Base-by-base conservation (phyloP, 2,888 invertebrate species). In the Sarcophaga carnaria region DNA sequence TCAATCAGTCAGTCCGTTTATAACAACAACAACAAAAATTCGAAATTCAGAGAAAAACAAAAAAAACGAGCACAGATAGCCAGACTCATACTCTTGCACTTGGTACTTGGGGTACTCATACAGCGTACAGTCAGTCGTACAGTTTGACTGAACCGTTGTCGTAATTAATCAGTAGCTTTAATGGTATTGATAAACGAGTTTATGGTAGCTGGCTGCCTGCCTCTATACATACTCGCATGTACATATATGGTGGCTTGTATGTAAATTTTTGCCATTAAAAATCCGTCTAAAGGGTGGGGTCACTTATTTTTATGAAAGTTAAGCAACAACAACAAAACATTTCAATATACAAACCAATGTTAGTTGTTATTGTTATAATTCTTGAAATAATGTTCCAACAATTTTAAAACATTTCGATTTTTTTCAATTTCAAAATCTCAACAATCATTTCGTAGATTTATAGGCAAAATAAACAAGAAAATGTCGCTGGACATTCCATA, bases 1-100 rank as follows among this genome's bases (percentile, higher is more conserved):
- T 92, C 92, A 92, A 90, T 89, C 88, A 88, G 88, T 84, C 83
- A 72, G 81, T 37, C 37, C 37, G 37, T 37, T 37, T 37, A 37
- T 37, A 37, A 37, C 37, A 37, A 37, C 37, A 37, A 27, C 37
- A 37, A 37, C 37, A 37, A 37, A 37, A 37, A 37, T 8, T 37
- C 37, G 37, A 37, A 37, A 37, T 37, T 37, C 37, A 86, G 67
- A 81, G 64, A 70, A 70, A 60, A 64, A 22, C 27, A 12, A 62
- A n/a, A n/a, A 17, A 25, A n/a, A 59, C 17, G 75, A 12, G 71
- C 62, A 77, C 80, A 76, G 70, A 75, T 69, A 84, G 74, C 71
- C 80, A 85, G 63, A 81, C 81, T 8, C 4, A 72, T 20, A 78
- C 14, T 64, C 75, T 59, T 22, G 49, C n/a, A 3, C 64, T 12